A percentile compares a stretch with the other conserved stretches of the same genome.
Conservation (phyloP, 2,797 vertebrate genomes). For the Danio jaintianensis region DNA sequence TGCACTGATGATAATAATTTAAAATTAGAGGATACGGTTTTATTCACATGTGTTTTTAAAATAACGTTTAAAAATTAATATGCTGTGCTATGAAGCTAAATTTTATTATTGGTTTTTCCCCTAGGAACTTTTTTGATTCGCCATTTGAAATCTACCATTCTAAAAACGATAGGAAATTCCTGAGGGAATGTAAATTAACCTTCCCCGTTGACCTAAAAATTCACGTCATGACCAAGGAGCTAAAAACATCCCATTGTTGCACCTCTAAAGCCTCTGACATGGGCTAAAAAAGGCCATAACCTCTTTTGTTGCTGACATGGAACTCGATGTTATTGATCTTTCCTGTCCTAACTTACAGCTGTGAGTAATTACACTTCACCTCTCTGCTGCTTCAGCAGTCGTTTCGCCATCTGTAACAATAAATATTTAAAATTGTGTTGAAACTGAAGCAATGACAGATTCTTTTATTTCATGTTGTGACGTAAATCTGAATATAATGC, state of each 20-base stretch:
- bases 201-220: background rate
- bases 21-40: too few relatives aligned
- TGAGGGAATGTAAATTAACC: background rate
- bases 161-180: background rate
- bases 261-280: background rate
- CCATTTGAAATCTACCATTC: background rate
- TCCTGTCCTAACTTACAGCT: constrained; percentile 19
- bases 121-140: background rate
- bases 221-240: background rate
- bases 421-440: constrained; percentile 1
- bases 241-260: background rate
- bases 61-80: too few relatives aligned
- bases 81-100: too few relatives aligned
- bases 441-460: background rate
- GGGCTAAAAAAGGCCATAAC: constrained; percentile 20
- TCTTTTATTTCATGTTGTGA: background rate
- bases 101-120: too few relatives aligned
- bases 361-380: constrained; percentile 42
- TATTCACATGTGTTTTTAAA: too few relatives aligned
- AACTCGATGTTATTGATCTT: constrained; percentile 48
- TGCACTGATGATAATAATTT: too few relatives aligned
- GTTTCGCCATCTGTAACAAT: background rate
- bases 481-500: background rate
- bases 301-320: constrained; percentile 38
- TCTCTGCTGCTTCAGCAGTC: background rate